These are phyloP conservation scores for Propithecus perrieri DNA, from an alignment of 2,797 vertebrate genomes.

Conservation along the genomic window DNA sequence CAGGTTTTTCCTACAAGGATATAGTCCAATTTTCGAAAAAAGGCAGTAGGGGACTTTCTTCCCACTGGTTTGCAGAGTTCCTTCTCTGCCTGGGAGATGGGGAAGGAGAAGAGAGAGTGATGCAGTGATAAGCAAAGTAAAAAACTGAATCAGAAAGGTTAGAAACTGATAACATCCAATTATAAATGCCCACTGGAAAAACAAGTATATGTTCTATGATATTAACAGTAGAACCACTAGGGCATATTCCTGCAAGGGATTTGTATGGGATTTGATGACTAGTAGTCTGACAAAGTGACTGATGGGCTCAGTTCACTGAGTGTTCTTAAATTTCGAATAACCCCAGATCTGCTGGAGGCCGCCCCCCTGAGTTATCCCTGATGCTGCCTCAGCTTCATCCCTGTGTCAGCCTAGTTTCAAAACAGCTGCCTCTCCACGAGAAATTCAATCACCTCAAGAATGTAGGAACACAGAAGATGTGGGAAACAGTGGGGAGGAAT, in stretches of 20 bases:
- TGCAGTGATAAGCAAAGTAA: not conserved
- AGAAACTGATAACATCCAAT: not conserved
- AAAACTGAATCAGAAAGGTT: not conserved
- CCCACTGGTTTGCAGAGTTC: not conserved
- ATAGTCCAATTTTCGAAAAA: not conserved
- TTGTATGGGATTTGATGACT: not conserved
- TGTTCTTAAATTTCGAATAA: not conserved
- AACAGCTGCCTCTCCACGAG: conserved; percentile 63
- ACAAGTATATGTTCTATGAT: not conserved
- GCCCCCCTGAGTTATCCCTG: not conserved
- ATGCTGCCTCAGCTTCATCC: not conserved
- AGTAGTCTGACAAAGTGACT: not conserved
- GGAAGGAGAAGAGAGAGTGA: not conserved
- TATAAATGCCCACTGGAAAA: not conserved
- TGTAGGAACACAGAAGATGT: not conserved
- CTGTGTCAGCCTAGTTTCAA: not conserved
- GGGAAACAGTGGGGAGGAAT: not conserved
- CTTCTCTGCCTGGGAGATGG: not conserved
- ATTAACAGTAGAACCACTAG: not conserved
- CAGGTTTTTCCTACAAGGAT: not conserved
- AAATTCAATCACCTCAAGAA: conserved; percentile 53
- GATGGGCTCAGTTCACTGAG: conserved; percentile 1
- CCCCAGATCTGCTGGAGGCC: not conserved
- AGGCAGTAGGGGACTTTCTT: not conserved
- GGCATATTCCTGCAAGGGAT: fast-evolving